These are phyloP conservation scores for Phymastichus coffea DNA, from an alignment of 1,140 invertebrate genomes.

Conservation along the genomic window DNA sequence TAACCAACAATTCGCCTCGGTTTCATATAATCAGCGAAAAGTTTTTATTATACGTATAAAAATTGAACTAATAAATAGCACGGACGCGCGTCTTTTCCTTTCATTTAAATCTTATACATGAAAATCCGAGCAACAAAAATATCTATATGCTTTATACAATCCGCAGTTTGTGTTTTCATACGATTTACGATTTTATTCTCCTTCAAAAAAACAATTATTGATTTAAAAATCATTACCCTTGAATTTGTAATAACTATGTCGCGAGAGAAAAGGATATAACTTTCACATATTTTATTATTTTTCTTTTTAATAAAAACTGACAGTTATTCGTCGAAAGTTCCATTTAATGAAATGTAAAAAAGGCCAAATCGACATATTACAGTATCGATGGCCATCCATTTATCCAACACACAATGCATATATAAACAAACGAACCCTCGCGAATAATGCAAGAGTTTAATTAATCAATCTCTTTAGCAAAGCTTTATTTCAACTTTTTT, in stretches of 20 bases:
- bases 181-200: constrained; percentile 23
- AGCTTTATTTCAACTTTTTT: background rate
- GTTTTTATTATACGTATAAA: constrained; percentile 29
- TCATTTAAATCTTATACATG: no score
- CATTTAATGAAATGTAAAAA: constrained; percentile 24
- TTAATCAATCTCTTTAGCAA: constrained; percentile 5
- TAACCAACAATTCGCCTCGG: constrained; percentile 12
- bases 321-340: constrained; percentile 22
- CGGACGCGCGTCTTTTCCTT: constrained; percentile 25
- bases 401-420: constrained; percentile 4
- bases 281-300: no score
- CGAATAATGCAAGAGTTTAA: background rate
- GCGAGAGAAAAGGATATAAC: constrained; percentile 12
- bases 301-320: constrained; percentile 25
- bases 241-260: constrained; percentile 13
- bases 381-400: constrained; percentile 11
- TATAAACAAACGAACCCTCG: constrained; percentile 9
- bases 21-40: constrained; percentile 23
- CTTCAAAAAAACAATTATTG: constrained; percentile 22
- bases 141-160: constrained; percentile 29
- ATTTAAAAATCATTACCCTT: constrained; percentile 18
- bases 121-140: constrained; percentile 24
- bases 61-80: constrained; percentile 28
- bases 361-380: constrained; percentile 24
- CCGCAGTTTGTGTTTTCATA: constrained; percentile 26